Base-by-base conservation (phyloP, 2,888 invertebrate genomes). In the Drosophila infuscata region DNA sequence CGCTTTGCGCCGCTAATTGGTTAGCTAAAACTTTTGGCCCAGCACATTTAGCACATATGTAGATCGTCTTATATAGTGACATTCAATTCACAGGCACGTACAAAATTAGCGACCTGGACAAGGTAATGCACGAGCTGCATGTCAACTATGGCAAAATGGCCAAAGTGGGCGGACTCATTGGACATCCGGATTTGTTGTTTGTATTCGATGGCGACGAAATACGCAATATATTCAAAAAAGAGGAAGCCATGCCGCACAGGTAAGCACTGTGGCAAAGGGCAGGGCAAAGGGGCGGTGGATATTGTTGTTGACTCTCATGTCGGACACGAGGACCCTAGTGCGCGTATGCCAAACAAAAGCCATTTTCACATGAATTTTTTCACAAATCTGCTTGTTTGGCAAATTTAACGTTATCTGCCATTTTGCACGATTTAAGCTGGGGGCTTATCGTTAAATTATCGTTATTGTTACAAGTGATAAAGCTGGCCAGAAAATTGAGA, bases 121-220 rank as follows among this genome's bases (percentile, higher is more conserved):
- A 94, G 91, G 94, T 94, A 20, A 95, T 94, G 95, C 95, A 91
- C 56, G 92, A 93, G 74, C 70, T 94, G 88, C 94, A 93, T 81
- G 94, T 91, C 82, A 95, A 94, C 78, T 95, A 94, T 86, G 95
- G 94, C 33, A 94, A 94, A 90, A 95, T 92, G 92, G 96, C 92
- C 89, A 95, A 95, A 94, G 95, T 96, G 49, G 95, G 96, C 2
- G 96, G 96, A 54, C 93, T 96, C 17, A 95, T 96, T 84, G 96
- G 96, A n/a, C 96, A 96, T 93, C 96, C 96, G 0, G 96, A 96
- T 93, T 93, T 96, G 69, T 94, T 96, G 68, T 96, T 96, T 87
- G 95, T 96, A 4, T 96, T 96, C 89, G 95, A 96, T 90, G 96
- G 96, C 4, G 95, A 96, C 74, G 95, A 95, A 90, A 95, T 96